These are phyloP conservation scores for Spea multiplicata DNA, from an alignment of 2,113 vertebrate species.

Conservation along the genomic window DNA sequence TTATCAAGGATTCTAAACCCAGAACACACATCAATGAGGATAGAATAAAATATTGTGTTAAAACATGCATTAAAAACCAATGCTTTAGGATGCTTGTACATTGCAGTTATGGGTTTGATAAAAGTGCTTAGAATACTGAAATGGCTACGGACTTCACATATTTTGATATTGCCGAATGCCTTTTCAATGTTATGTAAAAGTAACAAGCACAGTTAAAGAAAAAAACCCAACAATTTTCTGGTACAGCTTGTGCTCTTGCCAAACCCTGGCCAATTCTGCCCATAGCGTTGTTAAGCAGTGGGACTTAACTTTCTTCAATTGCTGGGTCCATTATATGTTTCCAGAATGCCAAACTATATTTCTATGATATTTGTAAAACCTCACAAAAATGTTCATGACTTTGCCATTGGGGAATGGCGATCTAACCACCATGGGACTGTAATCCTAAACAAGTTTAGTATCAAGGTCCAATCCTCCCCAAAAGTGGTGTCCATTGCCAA, in stretches of 20 bases:
- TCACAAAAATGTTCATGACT: constrained; percentile 16
- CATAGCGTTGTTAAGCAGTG: neutral
- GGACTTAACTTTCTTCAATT: neutral
- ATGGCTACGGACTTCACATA: no score
- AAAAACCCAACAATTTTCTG: neutral
- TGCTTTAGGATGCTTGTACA: no score
- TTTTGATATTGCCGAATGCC: neutral
- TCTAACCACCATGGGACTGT: neutral
- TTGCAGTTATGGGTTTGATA: no score
- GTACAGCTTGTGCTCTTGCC: neutral
- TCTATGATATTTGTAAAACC: neutral
- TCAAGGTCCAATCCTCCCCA: neutral
- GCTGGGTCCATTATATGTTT: neutral
- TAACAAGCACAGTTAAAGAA: neutral
- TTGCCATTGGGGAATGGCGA: neutral
- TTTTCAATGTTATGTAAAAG: neutral
- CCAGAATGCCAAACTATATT: neutral
- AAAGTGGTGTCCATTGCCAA: neutral
- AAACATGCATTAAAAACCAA: no score
- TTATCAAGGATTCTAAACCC: no score
- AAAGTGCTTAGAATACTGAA: no score
- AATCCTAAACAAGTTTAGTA: constrained; percentile 4
- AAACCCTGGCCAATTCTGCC: neutral
- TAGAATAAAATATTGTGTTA: no score
- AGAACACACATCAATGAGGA: no score